Base-by-base conservation (phyloP, 1,140 invertebrate genomes). In the Pogonognathellus flavescens region DNA sequence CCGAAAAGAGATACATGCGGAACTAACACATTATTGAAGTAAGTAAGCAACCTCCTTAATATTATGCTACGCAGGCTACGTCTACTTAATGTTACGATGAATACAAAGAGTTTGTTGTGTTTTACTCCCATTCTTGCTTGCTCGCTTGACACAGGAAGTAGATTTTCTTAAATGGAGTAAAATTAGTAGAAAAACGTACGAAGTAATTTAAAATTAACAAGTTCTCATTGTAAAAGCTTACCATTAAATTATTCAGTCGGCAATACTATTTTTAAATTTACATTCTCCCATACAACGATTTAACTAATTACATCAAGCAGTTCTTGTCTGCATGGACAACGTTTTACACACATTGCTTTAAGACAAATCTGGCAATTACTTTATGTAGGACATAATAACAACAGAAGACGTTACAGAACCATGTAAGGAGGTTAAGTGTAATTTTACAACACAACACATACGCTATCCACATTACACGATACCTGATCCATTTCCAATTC, bases 201-300 rank as follows among this genome's bases (percentile, higher is more conserved):
- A 76, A 76, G 70, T 76, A 76, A 31, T n/a, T 76, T 76, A 76
- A 76, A 76, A 76, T 76, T 76, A 76, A 76, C 70, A 76, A 76
- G 70, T 76, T 76, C 70, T 41, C 41, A 76, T 50, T 9, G 70
- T 76, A 76, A 76, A 76, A 76, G 41, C 70, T 76, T 49, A 76
- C 41, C 70, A 76, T 76, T 41, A 76, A 76, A 76, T 76, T 76
- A 76, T 31, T 76, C 70, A 76, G 70, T 76, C 70, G 70, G 70
- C 70, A 76, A 18, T 76, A 76, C 70, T 31, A 76, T 50, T 66
- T 76, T 49, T 49, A 76, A 31, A 9, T 76, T n/a, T 41, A 10
- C 59, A 22, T 62, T 6, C 31, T 57, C n/a, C 53, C 53, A 57
- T 57, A 57, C 53, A n/a, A 57, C 53, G 3, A n/a, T 57, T 13